phyloP scores from a whole-genome alignment of 2,797 vertebrate genomes.

The Myripristis jacobus region DNA sequence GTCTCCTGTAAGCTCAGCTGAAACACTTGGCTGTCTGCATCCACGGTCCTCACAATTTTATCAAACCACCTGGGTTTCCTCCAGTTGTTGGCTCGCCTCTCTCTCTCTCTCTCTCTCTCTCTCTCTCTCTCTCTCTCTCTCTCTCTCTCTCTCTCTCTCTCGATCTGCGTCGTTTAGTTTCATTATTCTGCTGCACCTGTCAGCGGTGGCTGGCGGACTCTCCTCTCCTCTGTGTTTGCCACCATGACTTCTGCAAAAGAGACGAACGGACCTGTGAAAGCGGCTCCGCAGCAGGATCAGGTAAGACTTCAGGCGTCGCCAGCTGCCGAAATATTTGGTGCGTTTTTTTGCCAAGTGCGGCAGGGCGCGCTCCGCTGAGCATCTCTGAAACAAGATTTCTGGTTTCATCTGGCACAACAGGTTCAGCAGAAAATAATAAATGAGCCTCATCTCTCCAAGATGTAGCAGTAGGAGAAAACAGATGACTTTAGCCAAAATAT shows the following conservation, averaged over 20 bases:
- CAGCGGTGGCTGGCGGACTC: constrained; percentile 49
- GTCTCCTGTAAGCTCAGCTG: constrained; percentile 46
- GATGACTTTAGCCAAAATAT: not conserved
- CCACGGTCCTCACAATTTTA: constrained; percentile 60
- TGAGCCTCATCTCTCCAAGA: not conserved
- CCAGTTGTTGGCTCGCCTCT: constrained; percentile 28
- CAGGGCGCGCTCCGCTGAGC: not conserved
- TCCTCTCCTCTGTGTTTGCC: constrained; percentile 55
- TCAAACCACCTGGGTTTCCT: constrained; percentile 63
- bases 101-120: constrained; percentile 10
- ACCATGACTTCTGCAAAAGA: constrained; percentile 94
- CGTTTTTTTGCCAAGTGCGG: not conserved
- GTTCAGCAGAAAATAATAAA: no score
- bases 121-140: not conserved
- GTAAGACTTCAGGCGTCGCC: constrained; percentile 74
- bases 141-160: constrained; percentile 26
- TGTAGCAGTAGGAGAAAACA: constrained; percentile 10
- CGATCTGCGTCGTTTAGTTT: constrained; percentile 20
- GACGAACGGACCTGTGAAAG: constrained; percentile 86
- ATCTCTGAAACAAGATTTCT: not conserved
- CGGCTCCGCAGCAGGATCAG: constrained; percentile 90
- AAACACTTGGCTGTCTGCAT: constrained; percentile 56
- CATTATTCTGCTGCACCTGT: constrained; percentile 69
- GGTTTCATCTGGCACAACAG: no score
- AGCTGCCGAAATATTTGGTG: not conserved